Base-by-base conservation (phyloP, 1,140 invertebrate species). In the Harlomillsia oculata region DNA sequence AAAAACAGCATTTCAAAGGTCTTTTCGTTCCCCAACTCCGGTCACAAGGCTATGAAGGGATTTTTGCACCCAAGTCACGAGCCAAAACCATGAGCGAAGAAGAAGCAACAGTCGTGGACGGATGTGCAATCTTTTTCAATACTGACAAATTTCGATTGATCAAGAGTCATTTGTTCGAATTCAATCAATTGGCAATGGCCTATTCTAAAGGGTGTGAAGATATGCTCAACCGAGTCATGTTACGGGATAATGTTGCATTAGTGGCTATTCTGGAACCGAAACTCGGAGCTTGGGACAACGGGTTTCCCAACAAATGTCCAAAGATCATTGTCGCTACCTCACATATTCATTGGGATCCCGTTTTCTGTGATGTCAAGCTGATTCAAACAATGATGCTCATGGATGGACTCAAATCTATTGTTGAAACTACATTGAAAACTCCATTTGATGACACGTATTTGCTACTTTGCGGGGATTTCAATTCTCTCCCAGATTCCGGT, bases 331-430 rank as follows among this genome's bases (percentile, higher is more conserved):
- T 99, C 25, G 96, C 93, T 69, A 98, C 94, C 4, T 94, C 95
- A 30, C 97, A 99, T 74, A 95, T 99, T 58, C 95, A 99, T 74
- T 99, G 96, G 97, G 96, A 99, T 78, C 97, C 97, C 1, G 95
- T 99, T 75, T 99, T 87, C 72, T 97, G 93, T 69, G 97, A 99
- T 74, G 97, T 99, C n/a, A 99, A 99, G 75, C 77, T 99, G 1
- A 97, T 99, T 60, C 97, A 99, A 73, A 97, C 90, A 14, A 97
- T 99, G 89, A 98, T 99, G 94, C 75, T 99, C 57, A 89, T 92
- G 74, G 87, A 93, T 71, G 95, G 98, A 73, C 73, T 90, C 53
- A 81, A 84, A 66, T 78, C 77, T 40, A 89, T 92, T 64, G 76
- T 89, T 43, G 87, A 92, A 67, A 84, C 91, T 71, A 68, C 68